Percentiles rank a stretch among this genome's conserved stretches.
Evolutionary conservation across 2,888 invertebrate genomes (phyloP).

Genomic region (Acronicta leporina): DNA sequence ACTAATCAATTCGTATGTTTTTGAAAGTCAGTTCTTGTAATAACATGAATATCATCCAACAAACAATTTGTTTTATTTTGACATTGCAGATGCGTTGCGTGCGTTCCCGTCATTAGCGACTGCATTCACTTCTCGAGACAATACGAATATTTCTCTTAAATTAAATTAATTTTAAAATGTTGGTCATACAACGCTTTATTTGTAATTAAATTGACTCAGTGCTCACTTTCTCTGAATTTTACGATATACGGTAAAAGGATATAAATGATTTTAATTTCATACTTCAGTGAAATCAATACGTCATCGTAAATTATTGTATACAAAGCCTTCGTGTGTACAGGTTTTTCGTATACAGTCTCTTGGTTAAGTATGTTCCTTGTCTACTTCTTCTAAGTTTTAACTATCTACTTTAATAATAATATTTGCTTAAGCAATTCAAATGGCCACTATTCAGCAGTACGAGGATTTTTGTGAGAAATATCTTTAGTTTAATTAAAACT

Average conservation of each 20-base stretch:
- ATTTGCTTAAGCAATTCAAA: slow-evolving; percentile 55
- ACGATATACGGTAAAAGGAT: too few species aligned
- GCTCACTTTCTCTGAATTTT: too few species aligned
- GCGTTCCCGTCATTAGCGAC: neutral
- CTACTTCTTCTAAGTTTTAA: slow-evolving; percentile 18
- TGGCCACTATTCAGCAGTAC: slow-evolving; percentile 49
- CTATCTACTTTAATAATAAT: slow-evolving; percentile 20
- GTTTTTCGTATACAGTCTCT: too few species aligned
- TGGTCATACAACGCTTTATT: too few species aligned
- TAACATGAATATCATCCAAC: too few species aligned
- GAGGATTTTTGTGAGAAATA: slow-evolving; percentile 68
- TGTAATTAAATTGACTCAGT: too few species aligned
- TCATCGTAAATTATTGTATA: too few species aligned
- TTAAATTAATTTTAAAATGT: slow-evolving; percentile 9
- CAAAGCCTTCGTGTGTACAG: too few species aligned
- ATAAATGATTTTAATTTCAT: too few species aligned
- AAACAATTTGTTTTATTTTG: slow-evolving; percentile 10
- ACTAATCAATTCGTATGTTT: too few species aligned
- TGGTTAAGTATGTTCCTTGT: neutral
- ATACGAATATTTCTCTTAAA: neutral
- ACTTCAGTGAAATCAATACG: too few species aligned
- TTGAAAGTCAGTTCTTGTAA: too few species aligned
- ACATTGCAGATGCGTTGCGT: slow-evolving; percentile 9
- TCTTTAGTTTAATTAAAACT: slow-evolving; percentile 82
- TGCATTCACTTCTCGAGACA: neutral